Base-by-base conservation (phyloP, 2,113 vertebrate species). In the Galeopterus variegatus region DNA sequence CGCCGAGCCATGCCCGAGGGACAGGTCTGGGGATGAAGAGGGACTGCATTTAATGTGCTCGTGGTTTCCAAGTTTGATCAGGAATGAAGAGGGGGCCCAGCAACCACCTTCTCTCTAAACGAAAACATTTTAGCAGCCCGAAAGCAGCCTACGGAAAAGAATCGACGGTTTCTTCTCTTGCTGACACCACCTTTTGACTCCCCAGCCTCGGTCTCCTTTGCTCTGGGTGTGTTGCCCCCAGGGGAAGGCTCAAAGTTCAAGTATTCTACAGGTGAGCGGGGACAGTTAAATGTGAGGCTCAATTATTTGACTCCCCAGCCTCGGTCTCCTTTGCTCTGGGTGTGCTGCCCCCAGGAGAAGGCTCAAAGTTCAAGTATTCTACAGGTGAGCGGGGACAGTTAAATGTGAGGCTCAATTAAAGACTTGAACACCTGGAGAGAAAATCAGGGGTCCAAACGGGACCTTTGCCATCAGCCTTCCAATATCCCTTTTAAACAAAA, bases 31-130 rank as follows among this genome's bases (percentile, higher is more conserved):
- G 13, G n/a, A 7, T 31, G 26, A 21, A 45, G 24, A 23, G 11
- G 36, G 36, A 17, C 3, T 23, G 13, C 18, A 56, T 0, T 28
- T 14, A 0, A 18, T 8, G 19, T 5, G 1, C 81, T 36, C 79
- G 67, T 76, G 41, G 41, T 41, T 41, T 41, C 82, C 76, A 64
- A 33, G 65, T 67, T 86, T 45, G 36, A 77, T 48, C 18, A 8
- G 18, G 14, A 87, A 36, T 18, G 23, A 79, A 80, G 9, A 48
- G 23, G 58, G 80, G 31, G n/a, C 41, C 54, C 64, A 58, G 36
- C 10, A 45, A 48, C 48, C 33, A 54, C 21, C 1, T 50, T n/a
- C 21, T 24, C 33, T 23, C 31, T 41, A 48, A n/a, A 64, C 3
- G 9, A 64, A 58, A 69, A 28, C 4, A 21, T 24, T 10, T 2